Base-by-base conservation (phyloP, 2,888 invertebrate genomes). In the Epirrhoe tristata region DNA sequence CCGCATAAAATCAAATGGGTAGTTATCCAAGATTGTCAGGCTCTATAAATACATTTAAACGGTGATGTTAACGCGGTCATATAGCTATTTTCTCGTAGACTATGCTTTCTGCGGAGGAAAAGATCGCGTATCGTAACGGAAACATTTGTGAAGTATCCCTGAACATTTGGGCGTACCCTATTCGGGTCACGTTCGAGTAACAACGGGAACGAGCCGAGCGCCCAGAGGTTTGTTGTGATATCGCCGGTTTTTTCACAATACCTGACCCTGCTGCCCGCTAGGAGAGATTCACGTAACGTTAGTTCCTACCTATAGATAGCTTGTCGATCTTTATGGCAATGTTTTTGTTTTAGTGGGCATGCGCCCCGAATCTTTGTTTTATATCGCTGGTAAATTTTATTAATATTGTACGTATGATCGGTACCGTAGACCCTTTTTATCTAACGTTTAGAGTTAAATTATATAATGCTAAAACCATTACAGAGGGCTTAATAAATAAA, bases 221-320 rank as follows among this genome's bases (percentile, higher is more conserved):
- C 87, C 90, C 85, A 84, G 87, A 86, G 89, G 90, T 89, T 90
- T 92, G 92, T 91, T 90, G 90, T 90, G 91, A 91, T 92, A 92
- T 89, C 88, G 84, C 82, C 80, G 81, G 84, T 88, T 90, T 90
- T 91, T 89, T 85, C 85, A 85, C 88, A 88, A 88, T 90, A 89
- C 90, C 91, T 90, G 91, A 91, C 88, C 90, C 82, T 77, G 81
- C 81, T 83, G 78, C 59, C 72, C 74, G 79, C 79, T 75, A 79
- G 76, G 82, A 85, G 86, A 87, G 89, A 88, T 89, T 89, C 87
- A 81, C 83, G 81, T 84, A 84, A 85, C 85, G 83, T 83, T 85
- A 79, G 81, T 80, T 82, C 77, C 79, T 80, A 63, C 58, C 69
- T 58, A 75, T 78, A 81, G 80, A 84, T 84, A 82, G 80, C 81